These are phyloP conservation scores for Oriolus oriolus DNA, from an alignment of 2,113 vertebrate species.

Conservation along the genomic window DNA sequence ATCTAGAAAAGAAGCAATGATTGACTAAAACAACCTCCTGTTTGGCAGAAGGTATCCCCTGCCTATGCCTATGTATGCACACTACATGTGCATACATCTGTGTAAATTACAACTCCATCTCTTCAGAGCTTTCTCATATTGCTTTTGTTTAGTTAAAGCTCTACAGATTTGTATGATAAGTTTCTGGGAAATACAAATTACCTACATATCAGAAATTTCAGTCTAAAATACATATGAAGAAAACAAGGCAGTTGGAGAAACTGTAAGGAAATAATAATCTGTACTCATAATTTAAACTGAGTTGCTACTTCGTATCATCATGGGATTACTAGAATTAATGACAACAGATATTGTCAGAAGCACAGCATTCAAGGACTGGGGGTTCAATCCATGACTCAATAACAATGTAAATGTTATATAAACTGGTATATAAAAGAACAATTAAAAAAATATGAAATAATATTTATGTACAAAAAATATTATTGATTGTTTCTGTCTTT, in stretches of 20 bases:
- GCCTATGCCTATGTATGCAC: neutral
- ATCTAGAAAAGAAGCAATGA: neutral
- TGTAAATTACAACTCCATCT: neutral
- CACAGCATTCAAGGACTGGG: neutral
- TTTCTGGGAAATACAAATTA: neutral
- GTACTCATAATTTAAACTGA: neutral
- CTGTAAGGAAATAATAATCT: neutral
- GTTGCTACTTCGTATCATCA: neutral
- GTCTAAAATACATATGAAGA: neutral
- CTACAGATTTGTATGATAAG: neutral
- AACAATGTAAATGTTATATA: neutral
- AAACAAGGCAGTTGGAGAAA: neutral
- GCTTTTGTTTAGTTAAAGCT: neutral
- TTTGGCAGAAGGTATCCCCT: neutral
- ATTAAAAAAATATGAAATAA: neutral
- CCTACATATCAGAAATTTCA: neutral
- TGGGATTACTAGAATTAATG: neutral
- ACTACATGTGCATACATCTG: neutral
- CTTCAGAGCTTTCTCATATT: neutral
- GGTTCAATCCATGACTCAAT: neutral
- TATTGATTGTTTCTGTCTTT: neutral
- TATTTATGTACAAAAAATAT: neutral
- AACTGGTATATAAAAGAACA: neutral
- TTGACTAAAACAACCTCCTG: neutral
- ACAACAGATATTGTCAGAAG: neutral